A percentile compares a stretch with the other conserved stretches of the same genome.
Conservation (phyloP, 2,113 vertebrate genomes). For the Lophochroa leadbeateri region DNA sequence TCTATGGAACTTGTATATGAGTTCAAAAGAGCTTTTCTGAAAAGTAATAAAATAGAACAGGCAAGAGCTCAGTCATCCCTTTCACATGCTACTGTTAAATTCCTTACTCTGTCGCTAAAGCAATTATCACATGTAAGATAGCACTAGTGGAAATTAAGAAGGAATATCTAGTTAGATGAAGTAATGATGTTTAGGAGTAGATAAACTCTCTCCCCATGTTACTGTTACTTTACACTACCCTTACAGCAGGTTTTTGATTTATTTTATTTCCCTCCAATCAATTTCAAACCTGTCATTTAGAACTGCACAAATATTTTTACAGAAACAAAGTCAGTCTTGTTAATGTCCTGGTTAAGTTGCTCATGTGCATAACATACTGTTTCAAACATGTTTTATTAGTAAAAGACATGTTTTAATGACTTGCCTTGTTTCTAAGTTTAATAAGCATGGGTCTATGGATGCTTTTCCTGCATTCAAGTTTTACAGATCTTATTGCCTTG, state of each 20-base stretch:
- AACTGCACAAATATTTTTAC: background rate
- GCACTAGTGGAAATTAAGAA: background rate
- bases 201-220: background rate
- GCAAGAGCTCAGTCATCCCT: background rate
- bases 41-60: background rate
- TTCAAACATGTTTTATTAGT: background rate
- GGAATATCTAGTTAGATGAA: background rate
- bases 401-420: background rate
- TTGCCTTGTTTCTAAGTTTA: background rate
- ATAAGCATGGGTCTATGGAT: background rate
- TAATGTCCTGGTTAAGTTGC: background rate
- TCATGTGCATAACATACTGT: background rate
- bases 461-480: background rate
- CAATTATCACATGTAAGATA: background rate
- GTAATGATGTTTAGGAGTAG: background rate
- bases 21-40: background rate
- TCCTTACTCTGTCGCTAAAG: background rate
- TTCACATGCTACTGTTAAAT: background rate
- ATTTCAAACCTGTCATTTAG: background rate
- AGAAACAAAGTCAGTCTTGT: background rate
- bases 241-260: background rate
- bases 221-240: background rate
- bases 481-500: background rate
- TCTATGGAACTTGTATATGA: accelerated
- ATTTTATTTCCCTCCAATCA: background rate